Base-by-base conservation (phyloP, 2,888 invertebrate species). In the Apamea monoglypha region DNA sequence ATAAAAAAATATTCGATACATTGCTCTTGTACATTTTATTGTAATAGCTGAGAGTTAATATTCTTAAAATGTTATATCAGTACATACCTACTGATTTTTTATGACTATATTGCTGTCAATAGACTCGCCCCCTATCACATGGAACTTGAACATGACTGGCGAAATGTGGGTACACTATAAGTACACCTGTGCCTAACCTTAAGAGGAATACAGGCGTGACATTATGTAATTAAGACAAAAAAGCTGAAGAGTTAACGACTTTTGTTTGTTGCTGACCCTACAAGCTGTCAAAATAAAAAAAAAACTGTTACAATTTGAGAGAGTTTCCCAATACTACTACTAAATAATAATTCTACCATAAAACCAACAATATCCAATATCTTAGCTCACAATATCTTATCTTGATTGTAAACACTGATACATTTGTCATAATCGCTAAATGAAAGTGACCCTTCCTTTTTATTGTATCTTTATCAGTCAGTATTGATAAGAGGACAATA, bases 331-430 rank as follows among this genome's bases (percentile, higher is more conserved):
- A 59, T n/a, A 14, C 63, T 25, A 67, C 44, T 44, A 61, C 16
- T n/a, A 50, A 3, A 56, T 56, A 25, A 56, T 25, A 56, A 25
- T 25, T 56, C 63, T 64, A 61, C 61, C 50, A 61, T 5, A 8
- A 53, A 67, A 44, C 32, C 61, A 75, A 25, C 10, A 56, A 68
- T 36, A 67, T 16, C 29, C 36, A 10, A 16, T 75, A 63, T 36
- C 53, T 40, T 6, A 63, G 44, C 44, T n/a, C 16, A 36, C 67
- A 50, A 56, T 76, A 81, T 76, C 82, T 84, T 75, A 86, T 86
- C 83, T 56, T 64, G 87, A 84, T 84, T 66, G 32, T 86, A 78
- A 82, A 72, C 29, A 82, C 66, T 66, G 73, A 74, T 84, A 86
- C 21, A 63, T 71, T 64, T 47, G 32, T 64, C 14, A 40, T 68